Conservation (phyloP, 2,888 invertebrate species). For the Cephus pygmeus region DNA sequence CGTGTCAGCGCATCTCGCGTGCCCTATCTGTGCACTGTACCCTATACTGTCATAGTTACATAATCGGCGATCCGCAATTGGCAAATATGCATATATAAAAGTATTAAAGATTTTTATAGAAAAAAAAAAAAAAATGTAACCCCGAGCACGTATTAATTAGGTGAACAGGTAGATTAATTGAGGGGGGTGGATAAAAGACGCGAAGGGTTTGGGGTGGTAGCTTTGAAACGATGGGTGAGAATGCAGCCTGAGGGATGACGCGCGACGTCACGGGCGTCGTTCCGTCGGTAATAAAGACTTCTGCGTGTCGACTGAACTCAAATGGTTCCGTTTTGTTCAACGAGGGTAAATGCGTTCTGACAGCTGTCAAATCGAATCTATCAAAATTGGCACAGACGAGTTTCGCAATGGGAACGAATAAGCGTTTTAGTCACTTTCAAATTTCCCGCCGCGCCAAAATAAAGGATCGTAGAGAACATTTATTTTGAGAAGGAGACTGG, state of each 20-base stretch:
- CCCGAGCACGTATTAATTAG: slow-evolving; percentile 33
- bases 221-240: neutral
- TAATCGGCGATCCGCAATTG: neutral
- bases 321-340: neutral
- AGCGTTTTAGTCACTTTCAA: neutral
- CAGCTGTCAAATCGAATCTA: neutral
- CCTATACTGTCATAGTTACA: neutral
- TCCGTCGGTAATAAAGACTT: neutral
- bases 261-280: slow-evolving; percentile 15
- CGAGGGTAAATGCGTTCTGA: neutral
- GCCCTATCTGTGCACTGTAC: slow-evolving; percentile 42
- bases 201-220: slow-evolving; percentile 8
- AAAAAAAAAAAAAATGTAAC: neutral
- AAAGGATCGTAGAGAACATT: neutral
- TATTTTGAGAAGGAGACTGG: neutral
- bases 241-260: neutral
- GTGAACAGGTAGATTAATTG: slow-evolving; percentile 35
- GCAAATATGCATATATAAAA: neutral
- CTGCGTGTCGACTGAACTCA: neutral
- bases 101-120: neutral
- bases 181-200: slow-evolving; percentile 8
- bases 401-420: neutral
- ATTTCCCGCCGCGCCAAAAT: neutral
- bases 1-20: slow-evolving; percentile 55
- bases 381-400: neutral